phyloP scores from a whole-genome alignment of 2,888 invertebrate genomes.

The Meliscaeva auricollis region DNA sequence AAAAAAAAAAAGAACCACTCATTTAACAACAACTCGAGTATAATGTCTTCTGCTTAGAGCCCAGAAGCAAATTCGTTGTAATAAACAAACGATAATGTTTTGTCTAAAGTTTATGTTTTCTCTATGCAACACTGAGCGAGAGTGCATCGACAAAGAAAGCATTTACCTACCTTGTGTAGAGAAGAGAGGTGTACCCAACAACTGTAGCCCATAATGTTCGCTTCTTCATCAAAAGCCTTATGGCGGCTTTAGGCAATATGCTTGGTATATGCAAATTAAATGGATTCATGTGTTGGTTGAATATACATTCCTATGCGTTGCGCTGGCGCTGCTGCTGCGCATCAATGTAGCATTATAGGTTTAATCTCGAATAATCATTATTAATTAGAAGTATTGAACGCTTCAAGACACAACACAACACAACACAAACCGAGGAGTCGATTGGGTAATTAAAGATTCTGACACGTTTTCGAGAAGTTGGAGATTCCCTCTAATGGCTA shows the following conservation, averaged over 20 bases:
- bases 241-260: conserved; percentile 42
- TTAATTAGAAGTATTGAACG: conserved; percentile 70
- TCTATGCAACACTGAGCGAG: background rate
- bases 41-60: conserved; percentile 49
- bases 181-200: conserved; percentile 25
- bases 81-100: conserved; percentile 65
- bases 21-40: conserved; percentile 23
- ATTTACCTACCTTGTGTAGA: background rate
- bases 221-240: conserved; percentile 58
- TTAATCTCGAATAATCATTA: conserved; percentile 73
- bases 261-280: conserved; percentile 69
- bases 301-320: background rate
- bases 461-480: conserved; percentile 35
- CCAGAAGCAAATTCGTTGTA: conserved; percentile 48
- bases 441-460: conserved; percentile 68
- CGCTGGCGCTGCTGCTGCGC: background rate
- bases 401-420: conserved; percentile 38
- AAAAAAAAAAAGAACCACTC: conserved; percentile 19
- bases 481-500: conserved; percentile 21
- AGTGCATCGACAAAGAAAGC: background rate
- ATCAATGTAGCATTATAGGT: conserved; percentile 49
- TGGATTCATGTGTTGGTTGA: conserved; percentile 49
- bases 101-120: conserved; percentile 36
- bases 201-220: conserved; percentile 67
- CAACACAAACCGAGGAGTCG: conserved; percentile 37